phyloP scores from a whole-genome alignment of 92 coral and sea anemone species.

The Plumapathes pennacea region DNA sequence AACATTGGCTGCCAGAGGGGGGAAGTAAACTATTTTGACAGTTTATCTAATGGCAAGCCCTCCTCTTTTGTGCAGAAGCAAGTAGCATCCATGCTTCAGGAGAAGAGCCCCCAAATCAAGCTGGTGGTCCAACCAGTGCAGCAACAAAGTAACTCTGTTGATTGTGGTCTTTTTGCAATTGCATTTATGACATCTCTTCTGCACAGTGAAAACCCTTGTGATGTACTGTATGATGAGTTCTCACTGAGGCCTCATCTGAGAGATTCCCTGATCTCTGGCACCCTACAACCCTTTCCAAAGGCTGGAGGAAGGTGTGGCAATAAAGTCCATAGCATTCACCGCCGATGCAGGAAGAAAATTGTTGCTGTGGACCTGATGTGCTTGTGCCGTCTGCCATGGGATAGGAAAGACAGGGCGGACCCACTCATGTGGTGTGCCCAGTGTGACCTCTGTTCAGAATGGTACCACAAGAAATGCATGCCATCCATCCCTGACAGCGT shows the following conservation, averaged over 20 bases:
- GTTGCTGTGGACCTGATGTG: no score
- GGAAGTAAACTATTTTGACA: conserved; percentile 30
- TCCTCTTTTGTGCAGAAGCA: conserved; percentile 14
- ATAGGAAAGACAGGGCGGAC: no score
- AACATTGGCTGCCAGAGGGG: conserved; percentile 19
- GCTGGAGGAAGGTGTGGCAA: no score
- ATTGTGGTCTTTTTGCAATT: conserved; percentile 18
- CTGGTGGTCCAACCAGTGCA: conserved; percentile 4
- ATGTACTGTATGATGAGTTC: conserved; percentile 3
- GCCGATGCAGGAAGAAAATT: no score
- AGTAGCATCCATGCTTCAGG: conserved; percentile 16
- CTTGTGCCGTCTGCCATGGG: no score
- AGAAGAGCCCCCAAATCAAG: not conserved
- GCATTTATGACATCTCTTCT: conserved; percentile 7
- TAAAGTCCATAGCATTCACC: no score
- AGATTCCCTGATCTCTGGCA: not conserved
- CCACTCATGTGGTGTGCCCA: no score
- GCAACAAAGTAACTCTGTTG: conserved; percentile 2
- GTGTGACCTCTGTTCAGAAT: no score
- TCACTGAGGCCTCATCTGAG: conserved; percentile 10
- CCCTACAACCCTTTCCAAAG: conserved; percentile 4
- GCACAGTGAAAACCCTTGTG: conserved; percentile 7
- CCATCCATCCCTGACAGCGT: no score
- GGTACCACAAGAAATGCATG: no score
- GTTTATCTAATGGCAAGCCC: conserved; percentile 8